Evolutionary conservation across 2,113 vertebrate genomes (phyloP), one percentile per base, ranked within the genome.

Genomic region (Climacteris rufus): DNA sequence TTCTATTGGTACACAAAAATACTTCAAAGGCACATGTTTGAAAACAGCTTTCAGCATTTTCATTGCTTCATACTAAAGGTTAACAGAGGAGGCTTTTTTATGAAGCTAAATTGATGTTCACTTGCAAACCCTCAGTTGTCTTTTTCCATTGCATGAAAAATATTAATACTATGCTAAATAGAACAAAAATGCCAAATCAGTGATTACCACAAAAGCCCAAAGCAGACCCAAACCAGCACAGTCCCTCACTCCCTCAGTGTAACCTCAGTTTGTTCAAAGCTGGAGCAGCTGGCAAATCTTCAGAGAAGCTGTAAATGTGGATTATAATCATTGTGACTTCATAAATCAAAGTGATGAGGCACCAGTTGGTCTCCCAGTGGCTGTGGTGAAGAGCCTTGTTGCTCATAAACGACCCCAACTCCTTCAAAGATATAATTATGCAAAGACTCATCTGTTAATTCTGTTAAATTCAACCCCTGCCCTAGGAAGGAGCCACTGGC

Each of bases 11-110:
- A 56, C 71, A 40, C 21, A 87, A 74, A 86, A 74, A 74, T 12
- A 47, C 35, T 84, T 94, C 31, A 14, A 83, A 89, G 77, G 81
- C 52, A 25, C 59, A 87, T 14, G 66, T 87, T 90, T 79, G 65
- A 95, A 90, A 97, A 88, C 14, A 30, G 85, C n/a, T 53, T 53
- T 54, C 53, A 60, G 59, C 9, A 9, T 71, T 84, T 74, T 52
- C 69, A 57, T 7, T 83, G 40, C 69, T 72, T 89, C 60, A 49
- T 37, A 15, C 25, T 54, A 82, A 93, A 82, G 14, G 20, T 59
- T 44, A 72, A 66, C 21, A 77, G 31, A 79, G 50, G 25, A 35
- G 14, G 15, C 61, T 81, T 86, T 54, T 45, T 56, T 66, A 47
- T 6, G 23, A 83, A 82, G 53, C 39, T 49, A 54, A 79, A 50